Percentiles rank a stretch among this genome's conserved stretches.
phyloP scores from a whole-genome alignment of 2,113 vertebrate genomes.

The Paradoxurus hermaphroditus region DNA sequence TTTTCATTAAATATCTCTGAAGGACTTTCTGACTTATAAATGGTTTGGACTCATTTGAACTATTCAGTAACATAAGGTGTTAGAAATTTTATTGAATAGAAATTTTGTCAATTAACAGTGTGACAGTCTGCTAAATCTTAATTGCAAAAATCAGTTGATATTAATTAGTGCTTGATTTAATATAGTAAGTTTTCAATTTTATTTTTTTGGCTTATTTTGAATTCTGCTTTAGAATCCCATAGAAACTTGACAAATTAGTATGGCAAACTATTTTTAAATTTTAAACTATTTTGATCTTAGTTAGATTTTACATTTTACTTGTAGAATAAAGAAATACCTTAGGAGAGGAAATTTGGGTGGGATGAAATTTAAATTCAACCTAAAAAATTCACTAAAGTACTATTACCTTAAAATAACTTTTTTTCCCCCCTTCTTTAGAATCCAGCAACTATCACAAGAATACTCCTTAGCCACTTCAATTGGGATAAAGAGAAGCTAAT shows the following conservation, averaged over 20 bases:
- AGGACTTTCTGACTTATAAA: neutral
- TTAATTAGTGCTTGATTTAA: slow-evolving; percentile 13
- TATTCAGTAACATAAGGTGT: neutral
- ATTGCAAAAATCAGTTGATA: neutral
- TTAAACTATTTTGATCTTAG: slow-evolving; percentile 1
- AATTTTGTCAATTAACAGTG: neutral
- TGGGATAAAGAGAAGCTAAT: slow-evolving; percentile 99
- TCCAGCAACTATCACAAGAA: slow-evolving; percentile 98
- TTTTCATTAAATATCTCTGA: slow-evolving; percentile 26
- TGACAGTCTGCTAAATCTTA: neutral
- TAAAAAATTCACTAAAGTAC: slow-evolving; percentile 31
- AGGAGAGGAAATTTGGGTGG: slow-evolving; percentile 19
- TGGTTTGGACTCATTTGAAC: neutral
- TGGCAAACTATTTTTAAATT: slow-evolving; percentile 3
- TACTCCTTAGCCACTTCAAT: slow-evolving; percentile 99
- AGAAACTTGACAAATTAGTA: neutral
- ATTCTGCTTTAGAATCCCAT: neutral
- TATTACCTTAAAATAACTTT: slow-evolving; percentile 62
- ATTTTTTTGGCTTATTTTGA: slow-evolving; percentile 38
- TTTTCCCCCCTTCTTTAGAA: slow-evolving; percentile 86
- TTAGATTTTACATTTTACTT: neutral
- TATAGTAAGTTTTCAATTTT: neutral
- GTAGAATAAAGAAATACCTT: neutral
- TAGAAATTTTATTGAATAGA: neutral
- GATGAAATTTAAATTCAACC: slow-evolving; percentile 33